Evolutionary conservation across 1,140 invertebrate genomes (phyloP).

Genomic region (Zaprionus nigranus): DNA sequence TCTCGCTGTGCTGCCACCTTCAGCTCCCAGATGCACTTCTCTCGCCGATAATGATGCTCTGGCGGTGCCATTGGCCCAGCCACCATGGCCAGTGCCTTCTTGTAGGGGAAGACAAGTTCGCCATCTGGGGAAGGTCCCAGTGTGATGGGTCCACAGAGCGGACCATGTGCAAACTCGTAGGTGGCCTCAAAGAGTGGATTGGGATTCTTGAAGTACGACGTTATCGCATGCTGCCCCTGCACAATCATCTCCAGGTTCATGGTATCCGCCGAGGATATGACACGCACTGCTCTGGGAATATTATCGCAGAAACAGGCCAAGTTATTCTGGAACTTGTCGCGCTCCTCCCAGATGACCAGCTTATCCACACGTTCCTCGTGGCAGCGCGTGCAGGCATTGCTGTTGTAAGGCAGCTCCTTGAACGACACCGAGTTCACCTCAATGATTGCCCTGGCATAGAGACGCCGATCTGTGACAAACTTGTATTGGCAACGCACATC

Average conservation of each 20-base stretch:
- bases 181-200: slow-evolving; percentile 92
- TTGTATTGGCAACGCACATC: slow-evolving; percentile 92
- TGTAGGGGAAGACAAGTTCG: slow-evolving; percentile 93
- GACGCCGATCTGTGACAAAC: slow-evolving; percentile 91
- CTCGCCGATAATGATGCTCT: slow-evolving; percentile 86
- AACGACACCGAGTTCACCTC: slow-evolving; percentile 84
- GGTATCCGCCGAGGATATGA: slow-evolving; percentile 91
- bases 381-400: slow-evolving; percentile 91
- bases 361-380: slow-evolving; percentile 94
- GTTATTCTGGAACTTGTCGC: slow-evolving; percentile 80
- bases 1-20: slow-evolving; percentile 92
- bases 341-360: slow-evolving; percentile 90
- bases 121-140: slow-evolving; percentile 91
- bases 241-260: slow-evolving; percentile 92
- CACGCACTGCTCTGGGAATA: slow-evolving; percentile 86
- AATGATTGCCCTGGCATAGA: slow-evolving; percentile 92
- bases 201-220: slow-evolving; percentile 94
- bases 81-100: slow-evolving; percentile 89
- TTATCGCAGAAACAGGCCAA: slow-evolving; percentile 88
- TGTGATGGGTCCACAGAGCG: slow-evolving; percentile 92
- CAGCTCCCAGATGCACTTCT: slow-evolving; percentile 95
- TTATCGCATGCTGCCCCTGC: slow-evolving; percentile 91
- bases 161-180: slow-evolving; percentile 95
- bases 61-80: slow-evolving; percentile 78
- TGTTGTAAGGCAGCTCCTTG: slow-evolving; percentile 90